These are phyloP conservation scores for Teinopalpus imperialis DNA, from an alignment of 2,888 invertebrate species.

Conservation along the genomic window DNA sequence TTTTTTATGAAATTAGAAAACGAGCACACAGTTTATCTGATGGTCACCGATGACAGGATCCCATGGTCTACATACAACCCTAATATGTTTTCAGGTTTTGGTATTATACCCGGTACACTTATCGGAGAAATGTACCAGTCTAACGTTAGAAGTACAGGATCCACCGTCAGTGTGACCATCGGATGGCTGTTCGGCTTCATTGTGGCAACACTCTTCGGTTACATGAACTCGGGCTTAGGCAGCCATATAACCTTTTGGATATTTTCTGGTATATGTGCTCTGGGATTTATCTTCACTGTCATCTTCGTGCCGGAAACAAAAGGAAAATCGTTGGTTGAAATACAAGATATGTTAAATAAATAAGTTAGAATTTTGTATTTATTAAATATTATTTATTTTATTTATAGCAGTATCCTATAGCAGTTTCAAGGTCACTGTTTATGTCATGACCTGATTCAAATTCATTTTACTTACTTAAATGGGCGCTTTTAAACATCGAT, in stretches of 20 bases:
- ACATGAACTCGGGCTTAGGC: constrained; percentile 63
- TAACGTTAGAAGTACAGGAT: constrained; percentile 35
- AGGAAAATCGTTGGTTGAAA: constrained; percentile 88
- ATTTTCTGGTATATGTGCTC: constrained; percentile 64
- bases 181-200: constrained; percentile 31
- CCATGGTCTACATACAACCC: too few relatives aligned
- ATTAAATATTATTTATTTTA: too few relatives aligned
- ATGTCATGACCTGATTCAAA: too few relatives aligned
- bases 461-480: too few relatives aligned
- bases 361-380: too few relatives aligned
- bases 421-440: too few relatives aligned
- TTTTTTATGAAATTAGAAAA: too few relatives aligned
- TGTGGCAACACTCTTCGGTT: constrained; percentile 31
- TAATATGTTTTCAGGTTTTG: constrained; percentile 34
- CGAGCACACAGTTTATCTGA: too few relatives aligned
- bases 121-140: constrained; percentile 36
- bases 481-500: too few relatives aligned
- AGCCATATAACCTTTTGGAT: constrained; percentile 84
- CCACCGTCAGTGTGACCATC: constrained; percentile 29
- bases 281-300: constrained; percentile 84
- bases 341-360: constrained; percentile 81
- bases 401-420: too few relatives aligned
- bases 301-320: constrained; percentile 90
- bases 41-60: too few relatives aligned
- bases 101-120: constrained; percentile 32